Evolutionary conservation across 2,888 invertebrate species (phyloP).

Genomic region (Rugalucina vietnamica): DNA sequence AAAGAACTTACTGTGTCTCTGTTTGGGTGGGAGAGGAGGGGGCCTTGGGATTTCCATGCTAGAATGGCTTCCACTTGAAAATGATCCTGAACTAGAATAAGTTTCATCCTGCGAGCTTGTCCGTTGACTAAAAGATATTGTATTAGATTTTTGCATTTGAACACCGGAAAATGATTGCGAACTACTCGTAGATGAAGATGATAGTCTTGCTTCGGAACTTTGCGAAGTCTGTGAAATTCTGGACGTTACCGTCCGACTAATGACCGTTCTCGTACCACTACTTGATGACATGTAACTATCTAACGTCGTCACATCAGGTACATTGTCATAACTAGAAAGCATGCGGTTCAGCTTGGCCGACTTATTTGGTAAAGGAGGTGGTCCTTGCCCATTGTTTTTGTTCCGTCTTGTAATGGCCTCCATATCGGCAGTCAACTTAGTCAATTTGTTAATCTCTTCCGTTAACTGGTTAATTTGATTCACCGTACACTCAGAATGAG

Average conservation of each 20-base stretch:
- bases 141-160: conserved; percentile 69
- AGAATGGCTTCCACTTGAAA: conserved; percentile 77
- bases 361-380: conserved; percentile 87
- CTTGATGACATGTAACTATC: conserved; percentile 50
- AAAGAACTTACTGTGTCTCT: conserved; percentile 96
- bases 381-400: conserved; percentile 13
- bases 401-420: conserved; percentile 66
- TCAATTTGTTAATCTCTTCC: conserved; percentile 75
- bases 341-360: conserved; percentile 87
- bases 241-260: conserved; percentile 66
- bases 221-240: conserved; percentile 55
- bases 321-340: conserved; percentile 90
- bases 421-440: conserved; percentile 76
- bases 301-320: conserved; percentile 78
- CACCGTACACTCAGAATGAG: conserved; percentile 70
- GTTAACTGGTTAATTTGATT: conserved; percentile 78
- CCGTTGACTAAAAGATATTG: conserved; percentile 70
- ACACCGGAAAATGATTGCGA: conserved; percentile 69
- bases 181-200: conserved; percentile 70
- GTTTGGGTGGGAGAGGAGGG: conserved; percentile 96
- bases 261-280: conserved; percentile 56
- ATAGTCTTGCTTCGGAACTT: conserved; percentile 67
- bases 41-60: conserved; percentile 80
- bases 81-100: conserved; percentile 78
- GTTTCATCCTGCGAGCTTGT: conserved; percentile 78